phyloP scores from a whole-genome alignment of 1,140 invertebrate species.

The Bombyx mori region DNA sequence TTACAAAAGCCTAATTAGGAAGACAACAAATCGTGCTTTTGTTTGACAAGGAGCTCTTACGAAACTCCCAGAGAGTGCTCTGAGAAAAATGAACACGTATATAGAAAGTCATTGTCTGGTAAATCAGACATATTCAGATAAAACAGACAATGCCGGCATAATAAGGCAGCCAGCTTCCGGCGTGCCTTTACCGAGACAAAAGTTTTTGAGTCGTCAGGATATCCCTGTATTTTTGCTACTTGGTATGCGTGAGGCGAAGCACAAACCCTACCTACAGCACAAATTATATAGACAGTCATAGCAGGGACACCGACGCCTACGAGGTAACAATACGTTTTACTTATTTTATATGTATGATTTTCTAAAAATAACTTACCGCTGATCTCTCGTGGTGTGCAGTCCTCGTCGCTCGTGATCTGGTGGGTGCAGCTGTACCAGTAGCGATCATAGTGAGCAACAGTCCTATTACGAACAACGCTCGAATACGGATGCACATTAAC shows the following conservation, averaged over 20 bases:
- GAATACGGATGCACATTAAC: constrained; percentile 50
- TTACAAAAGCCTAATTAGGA: constrained; percentile 19
- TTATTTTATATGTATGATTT: constrained; percentile 4
- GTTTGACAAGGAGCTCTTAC: constrained; percentile 22
- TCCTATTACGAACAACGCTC: constrained; percentile 31
- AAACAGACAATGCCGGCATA: constrained; percentile 44
- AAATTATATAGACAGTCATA: neutral
- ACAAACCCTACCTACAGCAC: no score
- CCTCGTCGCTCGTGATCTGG: constrained; percentile 26
- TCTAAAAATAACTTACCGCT: constrained; percentile 40
- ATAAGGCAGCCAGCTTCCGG: constrained; percentile 44
- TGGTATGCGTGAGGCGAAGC: constrained; percentile 38
- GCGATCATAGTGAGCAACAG: constrained; percentile 41
- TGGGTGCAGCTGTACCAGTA: constrained; percentile 39
- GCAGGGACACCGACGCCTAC: neutral
- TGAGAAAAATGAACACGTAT: constrained; percentile 23
- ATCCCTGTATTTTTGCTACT: constrained; percentile 26
- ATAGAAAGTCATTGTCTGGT: constrained; percentile 28
- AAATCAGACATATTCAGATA: constrained; percentile 49
- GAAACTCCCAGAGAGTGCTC: constrained; percentile 17
- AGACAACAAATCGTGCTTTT: constrained; percentile 16
- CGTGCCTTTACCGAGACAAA: constrained; percentile 48
- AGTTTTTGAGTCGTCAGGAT: constrained; percentile 33
- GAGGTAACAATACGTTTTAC: no score
- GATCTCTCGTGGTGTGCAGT: constrained; percentile 41